Base-by-base conservation (phyloP, 2,888 invertebrate genomes). In the Balanococcus diminutus region DNA sequence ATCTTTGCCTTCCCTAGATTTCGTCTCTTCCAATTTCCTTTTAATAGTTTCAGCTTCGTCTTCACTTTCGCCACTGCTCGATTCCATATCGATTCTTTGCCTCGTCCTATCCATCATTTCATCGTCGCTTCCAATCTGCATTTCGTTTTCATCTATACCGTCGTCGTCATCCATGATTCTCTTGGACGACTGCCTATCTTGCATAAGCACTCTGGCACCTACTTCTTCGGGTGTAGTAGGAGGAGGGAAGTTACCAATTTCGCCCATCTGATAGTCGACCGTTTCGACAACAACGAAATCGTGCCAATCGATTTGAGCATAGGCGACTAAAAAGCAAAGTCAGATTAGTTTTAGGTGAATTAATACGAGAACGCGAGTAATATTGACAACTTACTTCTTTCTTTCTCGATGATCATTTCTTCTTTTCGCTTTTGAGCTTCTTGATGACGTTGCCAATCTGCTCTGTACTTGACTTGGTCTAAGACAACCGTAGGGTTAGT, bases 231-330 rank as follows among this genome's bases (percentile, higher is more conserved):
- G 98, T 5, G 97, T 98, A 0, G 98, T 99, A 0, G 98, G 99
- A 2, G 98, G 97, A 0, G 98, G 98, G 89, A 98, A 97, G 89
- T 98, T 96, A 0, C 98, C 97, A 14, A 95, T 94, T 91, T 99
- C 99, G 32, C 88, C 88, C 32, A 86, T 86, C 88, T 96, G 96
- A 90, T 99, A 99, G 90, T 99, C 99, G 0, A 99, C 99, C 0
- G 99, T 99, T 91, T 99, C 99, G 0, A 99, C 99, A 0, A 99
- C 99, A 0, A 99, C 99, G 90, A 99, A 99, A 90, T 99, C 99
- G 90, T 99, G 99, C 99, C 99, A 99, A 90, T 99, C 99, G 87
- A 99, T 98, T 89, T 97, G 97, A 0, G 98, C 98, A 90, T 99
- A 99, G 0, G 96, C 96, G 36, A 96, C 93, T 92, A 87, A 86